Base-by-base conservation (phyloP, 2,888 invertebrate genomes). In the Clostera curtula region DNA sequence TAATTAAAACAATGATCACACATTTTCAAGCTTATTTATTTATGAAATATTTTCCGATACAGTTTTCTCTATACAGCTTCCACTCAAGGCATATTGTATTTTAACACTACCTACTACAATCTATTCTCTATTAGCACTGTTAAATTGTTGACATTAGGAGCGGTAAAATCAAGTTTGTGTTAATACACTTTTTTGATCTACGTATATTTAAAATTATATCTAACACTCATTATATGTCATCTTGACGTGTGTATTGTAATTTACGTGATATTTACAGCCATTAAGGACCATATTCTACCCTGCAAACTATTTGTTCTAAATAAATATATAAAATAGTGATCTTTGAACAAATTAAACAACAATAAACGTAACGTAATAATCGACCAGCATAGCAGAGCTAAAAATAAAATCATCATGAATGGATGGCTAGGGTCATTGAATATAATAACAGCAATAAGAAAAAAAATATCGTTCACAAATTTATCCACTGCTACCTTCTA, bases 11-110 rank as follows among this genome's bases (percentile, higher is more conserved):
- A 55, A 40, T 17, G 24, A 23, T 16, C 16, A 39, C 34, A 22
- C 24, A 38, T 49, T 56, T 59, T 53, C 31, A 62, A 66, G 62
- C 61, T 36, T 45, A 49, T 69, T 62, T 70, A 69, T 61, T 65
- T 53, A 54, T 27, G 42, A 51, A 54, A 49, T 46, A 47, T 25
- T 48, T n/a, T 47, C 45, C 38, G 40, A 48, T 56, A 58, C 52
- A 61, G 49, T 56, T 47, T 45, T 49, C 45, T 49, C 51, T 40
- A 48, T 51, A 49, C 50, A 42, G 47, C 48, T 48, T 55, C 48
- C 51, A 49, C 45, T 49, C 40, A 55, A 56, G 57, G 58, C 55
- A 54, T 54, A 49, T 47, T 48, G 45, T 55, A 45, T 62, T 49
- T 31, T 29, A 34, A 19, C 15, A 18, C 47, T 58, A 59, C 45